Evolutionary conservation across 2,888 invertebrate species (phyloP).

Genomic region (Pogonocherus hispidulus): DNA sequence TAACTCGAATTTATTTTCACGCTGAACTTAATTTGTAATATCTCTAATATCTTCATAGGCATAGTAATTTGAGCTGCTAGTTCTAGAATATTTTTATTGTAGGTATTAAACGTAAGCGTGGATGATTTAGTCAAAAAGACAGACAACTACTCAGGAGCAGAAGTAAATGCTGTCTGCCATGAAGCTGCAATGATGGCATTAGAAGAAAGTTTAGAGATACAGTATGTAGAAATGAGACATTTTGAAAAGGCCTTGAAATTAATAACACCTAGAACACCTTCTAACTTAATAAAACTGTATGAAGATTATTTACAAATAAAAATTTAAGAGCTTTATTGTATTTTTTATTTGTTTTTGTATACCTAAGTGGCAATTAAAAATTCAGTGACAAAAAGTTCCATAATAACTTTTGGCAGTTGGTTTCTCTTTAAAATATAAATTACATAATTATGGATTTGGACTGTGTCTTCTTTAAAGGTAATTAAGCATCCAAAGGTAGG

Average conservation of each 20-base stretch:
- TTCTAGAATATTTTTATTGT: conserved; percentile 35
- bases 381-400: no score
- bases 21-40: no score
- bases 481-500: no score
- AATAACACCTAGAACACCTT: conserved; percentile 84
- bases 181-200: conserved; percentile 92
- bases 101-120: conserved; percentile 74
- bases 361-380: no score
- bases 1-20: no score
- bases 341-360: not conserved
- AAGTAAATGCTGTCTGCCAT: conserved; percentile 90
- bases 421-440: no score
- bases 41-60: not conserved
- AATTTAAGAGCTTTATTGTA: conserved; percentile 24
- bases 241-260: conserved; percentile 80
- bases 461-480: no score
- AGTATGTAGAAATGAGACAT: conserved; percentile 76
- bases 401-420: no score
- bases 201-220: conserved; percentile 79
- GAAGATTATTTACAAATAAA: conserved; percentile 72
- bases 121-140: conserved; percentile 79
- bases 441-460: no score
- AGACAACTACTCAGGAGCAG: conserved; percentile 93
- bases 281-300: conserved; percentile 80
- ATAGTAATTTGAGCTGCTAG: conserved; percentile 6